Percentiles rank a stretch among this genome's conserved stretches.
phyloP scores from a whole-genome alignment of 2,888 invertebrate genomes.

The Petrolisthes cinctipes region DNA sequence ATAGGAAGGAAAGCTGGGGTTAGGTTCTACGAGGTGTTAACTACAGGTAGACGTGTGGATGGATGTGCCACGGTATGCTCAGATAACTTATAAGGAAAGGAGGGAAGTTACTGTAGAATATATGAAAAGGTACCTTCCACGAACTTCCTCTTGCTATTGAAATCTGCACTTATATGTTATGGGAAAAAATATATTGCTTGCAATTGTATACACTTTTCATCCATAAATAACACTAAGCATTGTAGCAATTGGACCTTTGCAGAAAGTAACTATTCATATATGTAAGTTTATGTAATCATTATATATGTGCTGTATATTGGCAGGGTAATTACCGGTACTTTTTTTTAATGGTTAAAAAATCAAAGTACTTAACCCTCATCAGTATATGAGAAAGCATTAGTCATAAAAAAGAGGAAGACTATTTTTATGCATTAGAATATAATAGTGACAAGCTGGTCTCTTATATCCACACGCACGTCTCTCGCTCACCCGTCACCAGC shows the following conservation, averaged over 20 bases:
- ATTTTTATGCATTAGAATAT: conserved; percentile 6
- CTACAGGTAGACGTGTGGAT: background rate
- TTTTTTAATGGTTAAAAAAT: background rate
- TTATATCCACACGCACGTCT: background rate
- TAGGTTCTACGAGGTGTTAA: background rate
- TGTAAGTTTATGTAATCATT: too few relatives aligned
- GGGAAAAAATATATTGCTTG: too few relatives aligned
- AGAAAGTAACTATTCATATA: too few relatives aligned
- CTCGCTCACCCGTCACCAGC: background rate
- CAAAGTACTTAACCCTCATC: background rate
- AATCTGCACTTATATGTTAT: too few relatives aligned
- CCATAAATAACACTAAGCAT: too few relatives aligned
- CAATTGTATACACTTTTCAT: too few relatives aligned
- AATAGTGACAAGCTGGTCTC: background rate
- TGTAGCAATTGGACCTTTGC: too few relatives aligned
- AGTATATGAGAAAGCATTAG: conserved; percentile 4
- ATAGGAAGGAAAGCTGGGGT: background rate
- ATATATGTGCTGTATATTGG: background rate
- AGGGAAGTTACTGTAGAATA: background rate
- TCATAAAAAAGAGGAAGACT: background rate
- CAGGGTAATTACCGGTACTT: background rate
- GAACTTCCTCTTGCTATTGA: too few relatives aligned
- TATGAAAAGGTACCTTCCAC: too few relatives aligned
- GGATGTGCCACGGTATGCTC: background rate
- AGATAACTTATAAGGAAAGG: conserved; percentile 12